Conservation (phyloP, 1,140 invertebrate species). For the Bilobella aurantiaca region DNA sequence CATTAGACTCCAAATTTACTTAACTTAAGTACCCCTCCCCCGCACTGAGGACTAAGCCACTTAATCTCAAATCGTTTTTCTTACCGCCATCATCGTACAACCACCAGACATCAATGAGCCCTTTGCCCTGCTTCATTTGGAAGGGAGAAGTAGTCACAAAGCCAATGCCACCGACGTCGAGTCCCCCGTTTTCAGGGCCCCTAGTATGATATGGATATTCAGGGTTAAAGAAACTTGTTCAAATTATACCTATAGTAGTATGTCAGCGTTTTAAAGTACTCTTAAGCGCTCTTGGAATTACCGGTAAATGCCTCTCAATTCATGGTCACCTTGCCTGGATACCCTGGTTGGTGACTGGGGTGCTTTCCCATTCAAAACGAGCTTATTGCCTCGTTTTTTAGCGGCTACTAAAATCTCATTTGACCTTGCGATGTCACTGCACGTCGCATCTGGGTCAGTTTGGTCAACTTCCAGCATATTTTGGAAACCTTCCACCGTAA, state of each 20-base stretch:
- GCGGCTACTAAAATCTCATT: background rate
- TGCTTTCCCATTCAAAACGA: too few relatives aligned
- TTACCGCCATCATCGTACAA: constrained; percentile 78
- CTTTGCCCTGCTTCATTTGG: constrained; percentile 46
- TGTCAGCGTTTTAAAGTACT: too few relatives aligned
- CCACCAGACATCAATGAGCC: constrained; percentile 92
- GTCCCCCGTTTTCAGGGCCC: background rate
- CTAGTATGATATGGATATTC: background rate
- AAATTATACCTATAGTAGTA: too few relatives aligned
- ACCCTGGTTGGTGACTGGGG: too few relatives aligned
- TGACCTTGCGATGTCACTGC: background rate
- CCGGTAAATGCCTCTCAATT: constrained; percentile 22
- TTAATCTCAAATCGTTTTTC: too few relatives aligned
- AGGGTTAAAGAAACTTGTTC: too few relatives aligned
- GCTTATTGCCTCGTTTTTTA: constrained; percentile 17
- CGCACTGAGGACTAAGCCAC: too few relatives aligned
- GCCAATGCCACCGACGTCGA: background rate
- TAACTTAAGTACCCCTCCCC: too few relatives aligned
- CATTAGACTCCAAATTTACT: background rate
- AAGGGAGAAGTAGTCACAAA: constrained; percentile 33
- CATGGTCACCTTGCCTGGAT: too few relatives aligned
- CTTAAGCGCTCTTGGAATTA: constrained; percentile 9
- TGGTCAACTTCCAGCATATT: constrained; percentile 19
- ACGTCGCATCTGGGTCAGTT: constrained; percentile 16
- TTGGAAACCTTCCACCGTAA: constrained; percentile 1